Base-by-base conservation (phyloP, 2,888 invertebrate species). In the Cheilosia pagana region DNA sequence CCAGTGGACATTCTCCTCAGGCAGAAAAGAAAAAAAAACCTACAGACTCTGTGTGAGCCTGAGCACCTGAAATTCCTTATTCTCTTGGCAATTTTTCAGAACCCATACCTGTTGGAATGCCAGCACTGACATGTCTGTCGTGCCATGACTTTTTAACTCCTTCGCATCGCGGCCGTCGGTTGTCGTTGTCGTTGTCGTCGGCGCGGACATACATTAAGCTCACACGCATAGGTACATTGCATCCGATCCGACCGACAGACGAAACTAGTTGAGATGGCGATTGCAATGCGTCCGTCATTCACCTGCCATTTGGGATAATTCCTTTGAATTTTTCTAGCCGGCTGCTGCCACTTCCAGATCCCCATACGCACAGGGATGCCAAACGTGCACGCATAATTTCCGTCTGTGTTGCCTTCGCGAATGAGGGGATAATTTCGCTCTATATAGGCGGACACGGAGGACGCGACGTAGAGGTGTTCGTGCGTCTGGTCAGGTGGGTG, bases 1-100 rank as follows among this genome's bases (percentile, higher is more conserved):
- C 23, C 23, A 5, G 10, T 12, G 21, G 10, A 48, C 28, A 16
- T 19, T 39, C 19, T 19, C 31, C 10, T 35, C 31, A 10, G 31
- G 43, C 62, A 39, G 12, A 55, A 62, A 23, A 23, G 7, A 28
- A 28, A 28, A 28, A 28, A 28, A 59, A 67, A 62, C 50, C 50
- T 53, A 35, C 57, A 63, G 62, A 48, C 65, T 50, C 76, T 63
- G 65, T 71, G 81, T 67, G 63, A 55, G 85, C 85, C 75, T 67
- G 63, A 55, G 85, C 85, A 85, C 81, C 85, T 81, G 81, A 76
- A 86, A 81, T 86, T 81, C 86, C 86, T 86, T 86, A 81, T 85
- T 81, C 67, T 76, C 81, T 81, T 85, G 75, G 85, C 81, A 81
- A 85, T 85, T 85, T 85, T 85, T 85, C 85, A 85, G 75, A 86